A percentile compares a stretch with the other conserved stretches of the same genome.
These are phyloP conservation scores for Lottia gigantea DNA, from an alignment of 2,888 invertebrate species.

Conservation along the genomic window DNA sequence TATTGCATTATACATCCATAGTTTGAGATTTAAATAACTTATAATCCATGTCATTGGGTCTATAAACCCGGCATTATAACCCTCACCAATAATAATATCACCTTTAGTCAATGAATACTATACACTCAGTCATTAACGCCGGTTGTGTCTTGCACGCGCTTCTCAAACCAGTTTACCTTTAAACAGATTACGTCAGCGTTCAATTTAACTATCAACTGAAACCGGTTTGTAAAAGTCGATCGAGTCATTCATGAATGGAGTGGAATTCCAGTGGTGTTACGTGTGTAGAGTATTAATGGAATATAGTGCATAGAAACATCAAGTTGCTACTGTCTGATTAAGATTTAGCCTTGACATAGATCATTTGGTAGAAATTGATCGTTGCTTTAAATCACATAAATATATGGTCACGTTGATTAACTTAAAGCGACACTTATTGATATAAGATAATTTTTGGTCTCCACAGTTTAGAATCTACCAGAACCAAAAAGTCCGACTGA, in stretches of 20 bases:
- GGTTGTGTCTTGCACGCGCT: conserved; percentile 4
- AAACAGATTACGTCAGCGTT: conserved; percentile 5
- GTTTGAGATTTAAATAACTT: neutral
- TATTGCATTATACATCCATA: neutral
- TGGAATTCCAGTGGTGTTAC: neutral
- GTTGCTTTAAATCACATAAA: too few relatives aligned
- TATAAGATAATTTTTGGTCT: too few relatives aligned
- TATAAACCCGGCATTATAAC: too few relatives aligned
- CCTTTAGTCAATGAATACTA: neutral
- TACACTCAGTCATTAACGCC: neutral
- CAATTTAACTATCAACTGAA: neutral
- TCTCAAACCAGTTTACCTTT: conserved; percentile 2
- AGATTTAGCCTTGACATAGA: too few relatives aligned
- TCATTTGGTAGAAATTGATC: too few relatives aligned
- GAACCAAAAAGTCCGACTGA: too few relatives aligned
- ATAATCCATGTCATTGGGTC: neutral
- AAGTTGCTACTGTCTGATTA: neutral
- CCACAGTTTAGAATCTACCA: too few relatives aligned
- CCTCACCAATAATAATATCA: too few relatives aligned
- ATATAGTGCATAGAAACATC: conserved; percentile 6
- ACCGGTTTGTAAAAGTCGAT: conserved; percentile 7
- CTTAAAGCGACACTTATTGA: too few relatives aligned
- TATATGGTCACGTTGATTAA: too few relatives aligned
- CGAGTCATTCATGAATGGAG: neutral
- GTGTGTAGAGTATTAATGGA: conserved; percentile 5